Conservation (phyloP, 2,113 vertebrate species). For the Phylloscopus trochilus region DNA sequence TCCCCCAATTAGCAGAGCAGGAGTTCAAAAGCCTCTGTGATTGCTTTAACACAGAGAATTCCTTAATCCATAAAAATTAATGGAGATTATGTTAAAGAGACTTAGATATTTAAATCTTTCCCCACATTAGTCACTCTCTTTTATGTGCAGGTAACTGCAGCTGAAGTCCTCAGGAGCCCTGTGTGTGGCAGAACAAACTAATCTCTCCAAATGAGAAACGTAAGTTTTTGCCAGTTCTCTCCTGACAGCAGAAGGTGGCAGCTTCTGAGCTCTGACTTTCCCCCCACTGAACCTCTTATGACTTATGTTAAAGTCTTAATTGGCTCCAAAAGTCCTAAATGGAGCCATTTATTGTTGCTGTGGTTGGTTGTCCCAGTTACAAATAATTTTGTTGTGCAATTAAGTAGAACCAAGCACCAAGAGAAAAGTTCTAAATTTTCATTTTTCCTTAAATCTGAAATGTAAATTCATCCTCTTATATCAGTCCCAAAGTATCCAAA, state of each 20-base stretch:
- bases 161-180: not conserved
- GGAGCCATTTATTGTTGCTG: constrained; percentile 50
- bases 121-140: not conserved
- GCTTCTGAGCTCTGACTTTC: not conserved
- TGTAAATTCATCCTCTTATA: not conserved
- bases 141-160: constrained; percentile 17
- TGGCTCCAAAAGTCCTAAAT: constrained; percentile 14
- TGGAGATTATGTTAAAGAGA: constrained; percentile 44
- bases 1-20: constrained; percentile 22
- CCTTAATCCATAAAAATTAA: constrained; percentile 57
- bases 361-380: constrained; percentile 17
- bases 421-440: constrained; percentile 15
- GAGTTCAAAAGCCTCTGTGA: not conserved
- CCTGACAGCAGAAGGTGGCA: not conserved
- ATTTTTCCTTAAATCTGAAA: constrained; percentile 45
- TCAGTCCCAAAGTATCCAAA: not conserved
- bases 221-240: not conserved
- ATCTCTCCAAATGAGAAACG: not conserved
- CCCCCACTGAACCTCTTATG: not conserved
- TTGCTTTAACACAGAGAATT: constrained; percentile 20
- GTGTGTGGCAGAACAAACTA: not conserved
- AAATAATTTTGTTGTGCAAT: not conserved
- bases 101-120: constrained; percentile 52
- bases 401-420: not conserved
- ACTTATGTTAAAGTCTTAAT: not conserved